Evolutionary conservation across 2,888 invertebrate species (phyloP).

Genomic region (Athalia rosae): DNA sequence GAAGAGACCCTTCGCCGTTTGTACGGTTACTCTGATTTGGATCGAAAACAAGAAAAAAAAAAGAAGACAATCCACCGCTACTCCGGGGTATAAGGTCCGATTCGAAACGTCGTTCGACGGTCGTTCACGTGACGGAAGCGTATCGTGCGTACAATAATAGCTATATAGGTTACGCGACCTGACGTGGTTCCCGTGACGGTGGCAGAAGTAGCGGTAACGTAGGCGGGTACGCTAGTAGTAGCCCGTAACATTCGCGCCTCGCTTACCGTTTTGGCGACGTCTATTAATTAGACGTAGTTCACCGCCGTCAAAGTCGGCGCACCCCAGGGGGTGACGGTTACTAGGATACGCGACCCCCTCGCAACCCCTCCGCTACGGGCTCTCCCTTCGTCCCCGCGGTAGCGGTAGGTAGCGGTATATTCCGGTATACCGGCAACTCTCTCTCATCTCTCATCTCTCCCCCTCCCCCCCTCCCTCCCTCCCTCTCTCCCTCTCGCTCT

Average conservation of each 20-base stretch:
- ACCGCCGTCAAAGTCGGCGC: slow-evolving; percentile 55
- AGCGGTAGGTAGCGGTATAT: no score
- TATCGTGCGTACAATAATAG: no score
- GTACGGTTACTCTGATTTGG: no score
- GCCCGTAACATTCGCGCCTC: slow-evolving; percentile 37
- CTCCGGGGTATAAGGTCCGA: no score
- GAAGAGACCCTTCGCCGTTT: no score
- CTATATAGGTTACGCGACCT: no score
- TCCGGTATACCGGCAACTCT: slow-evolving; percentile 51
- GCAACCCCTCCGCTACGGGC: slow-evolving; percentile 50
- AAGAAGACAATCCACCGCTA: no score
- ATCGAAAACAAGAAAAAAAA: no score
- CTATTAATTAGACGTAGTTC: slow-evolving; percentile 44
- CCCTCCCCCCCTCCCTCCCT: slow-evolving; percentile 36
- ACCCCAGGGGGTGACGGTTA: slow-evolving; percentile 59
- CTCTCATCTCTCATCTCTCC: slow-evolving; percentile 28
- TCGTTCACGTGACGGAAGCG: no score
- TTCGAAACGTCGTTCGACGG: no score
- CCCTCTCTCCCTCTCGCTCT: slow-evolving; percentile 39
- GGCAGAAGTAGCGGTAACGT: no score
- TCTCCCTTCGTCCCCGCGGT: slow-evolving; percentile 47
- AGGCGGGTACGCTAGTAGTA: slow-evolving; percentile 1
- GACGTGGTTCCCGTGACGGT: no score
- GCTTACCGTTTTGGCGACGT: slow-evolving; percentile 42
- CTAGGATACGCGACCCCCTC: slow-evolving; percentile 62